These are phyloP conservation scores for Serilophus lunatus DNA, from an alignment of 2,113 vertebrate genomes.

Conservation along the genomic window DNA sequence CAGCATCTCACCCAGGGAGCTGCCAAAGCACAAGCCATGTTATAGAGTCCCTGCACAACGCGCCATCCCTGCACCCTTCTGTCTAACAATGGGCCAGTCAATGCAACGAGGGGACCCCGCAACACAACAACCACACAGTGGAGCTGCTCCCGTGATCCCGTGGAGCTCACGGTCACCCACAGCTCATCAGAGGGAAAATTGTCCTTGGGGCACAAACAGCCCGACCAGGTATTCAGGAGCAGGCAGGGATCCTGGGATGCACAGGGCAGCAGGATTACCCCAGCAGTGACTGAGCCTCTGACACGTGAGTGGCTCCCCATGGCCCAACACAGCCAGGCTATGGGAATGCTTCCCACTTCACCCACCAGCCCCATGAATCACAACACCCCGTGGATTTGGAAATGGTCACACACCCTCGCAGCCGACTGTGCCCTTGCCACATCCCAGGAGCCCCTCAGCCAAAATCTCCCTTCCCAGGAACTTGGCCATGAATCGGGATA, in stretches of 20 bases:
- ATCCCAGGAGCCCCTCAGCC: not conserved
- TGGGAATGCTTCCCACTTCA: not conserved
- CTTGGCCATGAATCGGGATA: fast-evolving
- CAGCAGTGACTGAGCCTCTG: not conserved
- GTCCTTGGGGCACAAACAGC: not conserved
- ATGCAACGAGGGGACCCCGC: fast-evolving
- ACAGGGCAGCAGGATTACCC: not conserved
- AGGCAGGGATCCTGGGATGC: not conserved
- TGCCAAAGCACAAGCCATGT: not conserved
- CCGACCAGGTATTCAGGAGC: not conserved
- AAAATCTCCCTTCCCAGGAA: not conserved
- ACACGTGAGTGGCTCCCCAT: not conserved
- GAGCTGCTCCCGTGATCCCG: not conserved
- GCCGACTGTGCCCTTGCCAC: fast-evolving
- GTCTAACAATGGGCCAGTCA: fast-evolving
- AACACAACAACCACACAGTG: fast-evolving
- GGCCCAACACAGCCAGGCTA: not conserved
- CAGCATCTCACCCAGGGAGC: fast-evolving
- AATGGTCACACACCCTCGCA: fast-evolving
- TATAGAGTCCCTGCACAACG: fast-evolving
- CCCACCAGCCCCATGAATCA: not conserved
- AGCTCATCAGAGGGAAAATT: not conserved
- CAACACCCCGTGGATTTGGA: not conserved
- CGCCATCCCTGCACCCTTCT: not conserved
- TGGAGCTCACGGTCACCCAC: not conserved